A percentile compares a stretch with the other conserved stretches of the same genome.
These are phyloP conservation scores for Tinea pellionella DNA, from an alignment of 2,888 invertebrate genomes.

Conservation along the genomic window DNA sequence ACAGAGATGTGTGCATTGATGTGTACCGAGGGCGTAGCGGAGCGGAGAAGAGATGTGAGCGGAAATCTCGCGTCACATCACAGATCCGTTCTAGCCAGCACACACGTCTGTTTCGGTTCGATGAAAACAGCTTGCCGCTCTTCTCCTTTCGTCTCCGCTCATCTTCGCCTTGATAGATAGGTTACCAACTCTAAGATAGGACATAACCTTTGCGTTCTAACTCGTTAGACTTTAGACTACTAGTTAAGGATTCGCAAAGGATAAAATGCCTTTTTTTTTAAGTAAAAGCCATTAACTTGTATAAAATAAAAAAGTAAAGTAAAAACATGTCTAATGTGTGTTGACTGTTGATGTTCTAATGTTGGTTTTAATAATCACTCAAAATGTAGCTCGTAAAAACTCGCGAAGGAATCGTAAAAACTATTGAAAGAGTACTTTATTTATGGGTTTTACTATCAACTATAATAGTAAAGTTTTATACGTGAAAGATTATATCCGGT, in stretches of 20 bases:
- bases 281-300: not conserved
- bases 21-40: too few species aligned
- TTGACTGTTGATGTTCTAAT: not conserved
- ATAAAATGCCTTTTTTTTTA: not conserved
- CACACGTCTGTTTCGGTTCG: too few species aligned
- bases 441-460: not conserved
- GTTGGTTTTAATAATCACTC: not conserved
- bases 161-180: too few species aligned
- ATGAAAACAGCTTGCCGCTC: too few species aligned
- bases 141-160: too few species aligned
- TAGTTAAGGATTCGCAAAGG: not conserved
- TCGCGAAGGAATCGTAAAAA: not conserved
- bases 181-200: too few species aligned
- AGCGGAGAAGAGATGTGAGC: too few species aligned
- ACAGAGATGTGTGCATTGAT: too few species aligned
- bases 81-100: too few species aligned
- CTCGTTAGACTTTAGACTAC: not conserved
- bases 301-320: not conserved
- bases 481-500: not conserved
- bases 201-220: not conserved
- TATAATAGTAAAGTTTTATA: slow-evolving; percentile 2
- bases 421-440: not conserved
- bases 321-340: not conserved
- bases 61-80: too few species aligned
- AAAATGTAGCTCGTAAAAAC: not conserved